These are phyloP conservation scores for Varecia variegata DNA, from an alignment of 2,797 vertebrate species.

Conservation along the genomic window DNA sequence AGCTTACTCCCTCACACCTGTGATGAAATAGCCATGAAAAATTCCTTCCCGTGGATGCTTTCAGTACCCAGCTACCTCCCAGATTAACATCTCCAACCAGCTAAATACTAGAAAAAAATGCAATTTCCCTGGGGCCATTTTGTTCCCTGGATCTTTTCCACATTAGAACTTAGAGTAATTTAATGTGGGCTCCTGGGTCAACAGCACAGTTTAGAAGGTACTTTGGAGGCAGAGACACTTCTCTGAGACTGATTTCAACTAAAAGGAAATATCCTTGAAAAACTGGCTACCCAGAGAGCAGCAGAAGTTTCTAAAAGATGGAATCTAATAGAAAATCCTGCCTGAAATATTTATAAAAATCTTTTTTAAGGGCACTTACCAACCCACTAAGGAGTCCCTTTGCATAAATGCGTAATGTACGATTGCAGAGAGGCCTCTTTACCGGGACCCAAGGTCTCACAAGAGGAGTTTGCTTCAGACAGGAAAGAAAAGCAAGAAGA, in stretches of 20 bases:
- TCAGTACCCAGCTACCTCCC: conserved; percentile 59
- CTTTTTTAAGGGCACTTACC: conserved; percentile 78
- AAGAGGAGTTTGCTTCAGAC: conserved; percentile 79
- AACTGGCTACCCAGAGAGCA: conserved; percentile 34
- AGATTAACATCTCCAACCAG: conserved; percentile 46
- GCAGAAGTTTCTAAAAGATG: conserved; percentile 65
- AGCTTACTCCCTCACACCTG: conserved; percentile 77
- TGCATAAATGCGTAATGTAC: conserved; percentile 78
- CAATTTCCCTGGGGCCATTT: conserved; percentile 70
- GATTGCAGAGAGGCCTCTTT: conserved; percentile 75
- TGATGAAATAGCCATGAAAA: conserved; percentile 72
- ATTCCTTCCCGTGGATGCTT: conserved; percentile 65
- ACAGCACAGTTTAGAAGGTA: not conserved
- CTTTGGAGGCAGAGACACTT: conserved; percentile 1
- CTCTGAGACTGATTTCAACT: conserved; percentile 57
- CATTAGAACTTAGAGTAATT: conserved; percentile 4
- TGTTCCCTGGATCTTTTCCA: conserved; percentile 59
- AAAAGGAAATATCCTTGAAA: conserved; percentile 78
- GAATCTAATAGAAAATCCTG: conserved; percentile 74
- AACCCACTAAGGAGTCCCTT: conserved; percentile 72
- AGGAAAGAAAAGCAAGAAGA: conserved; percentile 73
- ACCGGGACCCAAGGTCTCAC: conserved; percentile 76
- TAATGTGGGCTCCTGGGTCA: conserved; percentile 14
- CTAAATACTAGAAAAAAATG: conserved; percentile 67
- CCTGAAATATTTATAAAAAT: conserved; percentile 83